A percentile compares a stretch with the other conserved stretches of the same genome.
phyloP scores from a whole-genome alignment of 1,140 invertebrate species.

The Zaprionus nigranus region DNA sequence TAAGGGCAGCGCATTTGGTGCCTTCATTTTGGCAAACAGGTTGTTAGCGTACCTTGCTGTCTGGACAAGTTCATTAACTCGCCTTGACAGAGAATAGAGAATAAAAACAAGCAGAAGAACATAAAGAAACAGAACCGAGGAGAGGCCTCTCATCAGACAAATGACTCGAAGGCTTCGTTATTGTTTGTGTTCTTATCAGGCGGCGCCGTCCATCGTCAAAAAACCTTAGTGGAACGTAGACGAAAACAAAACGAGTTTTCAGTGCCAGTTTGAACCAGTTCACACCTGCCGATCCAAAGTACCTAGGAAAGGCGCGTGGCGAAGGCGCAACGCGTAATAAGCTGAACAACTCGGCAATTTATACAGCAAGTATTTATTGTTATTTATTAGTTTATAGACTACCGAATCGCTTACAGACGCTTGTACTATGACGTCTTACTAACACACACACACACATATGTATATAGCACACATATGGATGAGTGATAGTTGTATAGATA shows the following conservation, averaged over 20 bases:
- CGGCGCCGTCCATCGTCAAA: constrained; percentile 26
- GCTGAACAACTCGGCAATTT: not conserved
- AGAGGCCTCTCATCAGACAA: constrained; percentile 29
- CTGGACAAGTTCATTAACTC: constrained; percentile 57
- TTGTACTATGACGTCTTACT: constrained; percentile 14
- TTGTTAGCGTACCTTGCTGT: constrained; percentile 10
- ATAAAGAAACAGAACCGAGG: constrained; percentile 3
- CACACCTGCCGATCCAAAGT: constrained; percentile 6
- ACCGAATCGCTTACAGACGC: constrained; percentile 8
- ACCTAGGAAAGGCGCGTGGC: constrained; percentile 29
- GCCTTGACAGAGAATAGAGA: constrained; percentile 41
- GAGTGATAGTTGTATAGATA: not conserved
- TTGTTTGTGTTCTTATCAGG: constrained; percentile 40
- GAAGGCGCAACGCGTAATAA: constrained; percentile 9
- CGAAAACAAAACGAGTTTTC: constrained; percentile 35
- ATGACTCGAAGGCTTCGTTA: constrained; percentile 18
- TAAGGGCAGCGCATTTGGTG: constrained; percentile 9
- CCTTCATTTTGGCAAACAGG: constrained; percentile 37
- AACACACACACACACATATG: not conserved
- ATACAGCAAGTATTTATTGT: not conserved
- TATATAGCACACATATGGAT: not conserved
- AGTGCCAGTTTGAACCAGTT: constrained; percentile 48
- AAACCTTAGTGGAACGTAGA: not conserved
- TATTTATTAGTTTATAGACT: constrained; percentile 3
- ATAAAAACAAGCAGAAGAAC: constrained; percentile 16